Percentiles rank a stretch among this genome's conserved stretches.
These are phyloP conservation scores for Drosophila persimilis DNA, from an alignment of 1,140 invertebrate species.

Conservation along the genomic window DNA sequence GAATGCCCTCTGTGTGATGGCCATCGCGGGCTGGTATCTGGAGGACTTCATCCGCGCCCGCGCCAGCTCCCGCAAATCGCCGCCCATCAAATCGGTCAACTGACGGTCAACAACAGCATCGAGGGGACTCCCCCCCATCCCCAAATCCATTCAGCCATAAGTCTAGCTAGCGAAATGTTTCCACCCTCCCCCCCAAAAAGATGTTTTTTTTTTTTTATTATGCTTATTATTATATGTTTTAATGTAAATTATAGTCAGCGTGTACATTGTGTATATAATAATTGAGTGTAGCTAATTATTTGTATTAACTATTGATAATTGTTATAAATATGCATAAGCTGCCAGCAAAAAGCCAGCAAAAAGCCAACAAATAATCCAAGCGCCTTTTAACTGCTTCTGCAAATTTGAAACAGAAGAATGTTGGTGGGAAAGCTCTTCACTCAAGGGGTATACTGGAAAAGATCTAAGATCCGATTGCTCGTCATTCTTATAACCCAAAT, in stretches of 20 bases:
- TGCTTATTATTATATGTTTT: constrained; percentile 28
- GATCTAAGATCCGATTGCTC: no score
- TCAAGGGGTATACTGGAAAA: no score
- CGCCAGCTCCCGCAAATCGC: constrained; percentile 49
- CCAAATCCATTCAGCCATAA: constrained; percentile 30
- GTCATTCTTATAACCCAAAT: no score
- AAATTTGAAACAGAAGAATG: no score
- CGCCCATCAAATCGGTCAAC: constrained; percentile 27
- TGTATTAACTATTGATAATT: constrained; percentile 62
- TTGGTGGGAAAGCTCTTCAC: no score
- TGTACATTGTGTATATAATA: constrained; percentile 75
- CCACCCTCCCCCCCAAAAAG: constrained; percentile 18
- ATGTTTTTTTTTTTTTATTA: constrained; percentile 33
- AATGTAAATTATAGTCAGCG: constrained; percentile 43
- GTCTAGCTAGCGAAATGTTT: constrained; percentile 58
- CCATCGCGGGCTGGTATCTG: constrained; percentile 67
- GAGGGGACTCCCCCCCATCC: no score
- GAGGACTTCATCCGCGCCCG: constrained; percentile 62
- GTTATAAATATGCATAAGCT: constrained; percentile 70
- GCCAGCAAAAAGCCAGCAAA: constrained; percentile 14
- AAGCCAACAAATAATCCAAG: neutral
- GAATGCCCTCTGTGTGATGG: constrained; percentile 83
- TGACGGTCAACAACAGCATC: neutral
- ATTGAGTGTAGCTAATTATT: constrained; percentile 64
- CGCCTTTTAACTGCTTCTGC: no score